A percentile compares a stretch with the other conserved stretches of the same genome.
phyloP scores from a whole-genome alignment of 2,888 invertebrate species.

The Cylindroiulus punctatus region DNA sequence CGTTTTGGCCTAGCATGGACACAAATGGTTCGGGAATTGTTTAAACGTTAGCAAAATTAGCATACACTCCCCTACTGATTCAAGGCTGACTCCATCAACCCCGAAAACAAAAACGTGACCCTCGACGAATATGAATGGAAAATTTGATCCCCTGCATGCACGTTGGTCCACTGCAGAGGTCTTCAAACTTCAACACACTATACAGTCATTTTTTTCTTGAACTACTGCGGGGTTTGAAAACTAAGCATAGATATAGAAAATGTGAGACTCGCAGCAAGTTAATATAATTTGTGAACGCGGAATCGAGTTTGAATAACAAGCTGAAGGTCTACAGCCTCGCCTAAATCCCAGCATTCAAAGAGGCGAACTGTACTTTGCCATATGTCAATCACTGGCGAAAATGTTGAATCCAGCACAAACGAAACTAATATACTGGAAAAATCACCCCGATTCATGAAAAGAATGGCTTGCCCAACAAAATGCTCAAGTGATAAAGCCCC shows the following conservation, averaged over 20 bases:
- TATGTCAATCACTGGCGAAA: neutral
- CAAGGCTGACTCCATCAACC: neutral
- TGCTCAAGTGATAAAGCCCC: neutral
- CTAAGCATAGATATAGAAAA: too few relatives aligned
- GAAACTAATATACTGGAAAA: neutral
- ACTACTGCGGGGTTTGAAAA: too few relatives aligned
- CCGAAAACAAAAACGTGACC: constrained; percentile 20
- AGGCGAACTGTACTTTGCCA: neutral
- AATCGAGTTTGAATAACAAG: too few relatives aligned
- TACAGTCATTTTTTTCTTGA: too few relatives aligned
- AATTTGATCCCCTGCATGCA: constrained; percentile 16
- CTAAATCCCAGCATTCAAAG: neutral
- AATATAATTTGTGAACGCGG: too few relatives aligned
- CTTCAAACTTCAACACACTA: too few relatives aligned
- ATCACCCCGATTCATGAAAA: neutral
- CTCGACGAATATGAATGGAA: neutral
- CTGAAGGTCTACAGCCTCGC: too few relatives aligned
- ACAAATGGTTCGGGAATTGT: neutral
- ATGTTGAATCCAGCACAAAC: neutral
- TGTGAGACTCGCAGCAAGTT: too few relatives aligned
- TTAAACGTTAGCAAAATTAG: constrained; percentile 3
- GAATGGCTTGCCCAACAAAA: neutral
- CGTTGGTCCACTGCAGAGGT: constrained; percentile 30
- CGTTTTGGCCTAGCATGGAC: neutral
- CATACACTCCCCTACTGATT: neutral